Evolutionary conservation across 2,888 invertebrate genomes (phyloP), one percentile per base, ranked within the genome.

Genomic region (Nomada ferruginata): DNA sequence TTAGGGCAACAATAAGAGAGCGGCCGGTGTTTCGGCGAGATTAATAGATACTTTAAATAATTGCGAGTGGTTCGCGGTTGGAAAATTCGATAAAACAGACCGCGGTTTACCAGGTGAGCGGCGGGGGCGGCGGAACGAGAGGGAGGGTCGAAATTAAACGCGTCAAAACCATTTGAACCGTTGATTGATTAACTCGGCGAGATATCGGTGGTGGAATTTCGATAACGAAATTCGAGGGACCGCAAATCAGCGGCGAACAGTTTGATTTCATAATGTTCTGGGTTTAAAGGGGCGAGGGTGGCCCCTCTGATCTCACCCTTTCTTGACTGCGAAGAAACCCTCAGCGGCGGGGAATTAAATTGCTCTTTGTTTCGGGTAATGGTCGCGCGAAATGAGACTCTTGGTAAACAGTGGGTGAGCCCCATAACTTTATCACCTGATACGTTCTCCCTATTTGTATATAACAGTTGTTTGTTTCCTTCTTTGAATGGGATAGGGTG

Each of bases 111-210:
- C 15, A 0, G 13, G 15, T 36, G 36, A 5, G 36, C 36, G 36
- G 7, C 36, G 36, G 36, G 7, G 36, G 7, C 1, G 36, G 1
- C 1, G 26, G 44, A 4, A 44, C 3, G 36, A 2, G 2, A 1
- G 2, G 15, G 23, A 44, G 60, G 60, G 7, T 10, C 3, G 47
- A 65, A 78, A 78, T 69, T 76, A 79, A 79, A 76, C 55, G 69
- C 77, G 79, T 76, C 77, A 79, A 52, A 79, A 63, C 68, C 79
- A 76, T 69, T 79, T 64, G 77, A 64, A 69, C 77, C 77, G 60
- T 76, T 79, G 79, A 79, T 79, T 79, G 77, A 79, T 79, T 79
- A 79, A 76, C 77, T 76, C 26, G 69, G 64, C 69, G 63, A 79
- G 57, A 69, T 76, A 76, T 76, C 18, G 68, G 23, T 63, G 65